Base-by-base conservation (phyloP, 1,140 invertebrate genomes). In the Drosophila sturtevanti region DNA sequence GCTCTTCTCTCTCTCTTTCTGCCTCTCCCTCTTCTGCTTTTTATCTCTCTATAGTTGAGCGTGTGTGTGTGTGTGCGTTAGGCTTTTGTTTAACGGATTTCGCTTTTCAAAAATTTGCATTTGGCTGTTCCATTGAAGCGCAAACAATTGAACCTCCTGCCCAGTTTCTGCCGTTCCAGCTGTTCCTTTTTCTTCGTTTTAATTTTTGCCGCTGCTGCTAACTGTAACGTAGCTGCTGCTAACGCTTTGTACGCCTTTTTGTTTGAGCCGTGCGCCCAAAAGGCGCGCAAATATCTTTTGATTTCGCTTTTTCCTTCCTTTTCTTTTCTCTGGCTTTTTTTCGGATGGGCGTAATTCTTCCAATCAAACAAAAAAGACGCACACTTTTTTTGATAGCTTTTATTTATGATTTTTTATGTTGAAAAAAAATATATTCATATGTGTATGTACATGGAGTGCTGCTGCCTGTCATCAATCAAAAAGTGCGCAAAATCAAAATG, bases 401-500 rank as follows among this genome's bases (percentile, higher is more conserved):
- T 87, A 87, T 78, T 89, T 89, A 89, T 89, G 77, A 78, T 80
- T 80, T 68, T 60, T 51, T 58, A 7, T 18, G 48, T 59, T 35
- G 34, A 35, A 21, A 4, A 48, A 21, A 18, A 18, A 48, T 18
- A 7, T 16, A 18, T 9, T 0, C 18, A 18, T 44, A 44, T 48
- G 1, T 2, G 18, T 10, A 18, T 59, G 48, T 56, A 10, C n/a
- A 27, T 54, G 55, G 31, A 35, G 10, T 5, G 59, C 38, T n/a
- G 58, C 51, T 81, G 72, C 69, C 69, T 77, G 84, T 82, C 84
- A 89, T 89, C 84, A 89, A 89, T 89, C 84, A 89, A 89, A 87
- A 89, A 79, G 79, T 89, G 84, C 79, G 84, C 84, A 77, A 89
- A 87, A 87, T 87, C 84, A 89, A 89, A 89, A 89, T 77, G 72